These are phyloP conservation scores for Sycon ciliatum DNA, from an alignment of 37 sponge, comb jelly and placozoan genomes.

Conservation along the genomic window DNA sequence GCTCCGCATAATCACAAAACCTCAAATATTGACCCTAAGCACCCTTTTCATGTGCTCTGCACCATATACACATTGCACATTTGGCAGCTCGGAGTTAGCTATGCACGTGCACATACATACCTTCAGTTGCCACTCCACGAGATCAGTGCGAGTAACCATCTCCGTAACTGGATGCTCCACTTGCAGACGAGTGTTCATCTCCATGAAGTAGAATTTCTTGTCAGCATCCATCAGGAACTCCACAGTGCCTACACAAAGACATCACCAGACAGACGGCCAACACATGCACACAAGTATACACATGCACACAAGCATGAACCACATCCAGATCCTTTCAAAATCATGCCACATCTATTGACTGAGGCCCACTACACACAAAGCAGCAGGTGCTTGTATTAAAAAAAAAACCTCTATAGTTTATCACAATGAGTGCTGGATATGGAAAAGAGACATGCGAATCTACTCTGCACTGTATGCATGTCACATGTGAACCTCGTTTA, in stretches of 20 bases:
- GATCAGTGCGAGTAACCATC: slow-evolving; percentile 85
- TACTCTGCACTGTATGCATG: too few species aligned
- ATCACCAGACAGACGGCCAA: not conserved
- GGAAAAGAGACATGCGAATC: too few species aligned
- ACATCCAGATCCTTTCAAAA: not conserved
- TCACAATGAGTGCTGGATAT: too few species aligned
- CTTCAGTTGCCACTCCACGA: slow-evolving; percentile 87
- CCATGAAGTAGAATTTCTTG: slow-evolving; percentile 83
- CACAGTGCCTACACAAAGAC: slow-evolving; percentile 50
- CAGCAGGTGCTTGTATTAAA: too few species aligned
- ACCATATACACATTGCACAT: too few species aligned
- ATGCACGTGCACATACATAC: slow-evolving; percentile 14
- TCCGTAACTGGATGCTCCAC: slow-evolving; percentile 91
- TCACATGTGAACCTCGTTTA: too few species aligned
- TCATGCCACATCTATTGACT: too few species aligned
- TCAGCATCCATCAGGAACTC: slow-evolving; percentile 80
- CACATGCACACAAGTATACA: slow-evolving; percentile 2
- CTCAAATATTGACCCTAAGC: not conserved
- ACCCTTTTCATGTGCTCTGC: too few species aligned
- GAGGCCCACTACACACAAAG: too few species aligned
- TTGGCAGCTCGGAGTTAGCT: too few species aligned
- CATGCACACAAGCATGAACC: slow-evolving; percentile 1
- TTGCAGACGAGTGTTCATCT: slow-evolving; percentile 86
- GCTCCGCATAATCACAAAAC: not conserved
- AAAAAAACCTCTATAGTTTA: too few species aligned